These are phyloP conservation scores for Vespertilio murinus DNA, from an alignment of 2,797 vertebrate species.

Conservation along the genomic window DNA sequence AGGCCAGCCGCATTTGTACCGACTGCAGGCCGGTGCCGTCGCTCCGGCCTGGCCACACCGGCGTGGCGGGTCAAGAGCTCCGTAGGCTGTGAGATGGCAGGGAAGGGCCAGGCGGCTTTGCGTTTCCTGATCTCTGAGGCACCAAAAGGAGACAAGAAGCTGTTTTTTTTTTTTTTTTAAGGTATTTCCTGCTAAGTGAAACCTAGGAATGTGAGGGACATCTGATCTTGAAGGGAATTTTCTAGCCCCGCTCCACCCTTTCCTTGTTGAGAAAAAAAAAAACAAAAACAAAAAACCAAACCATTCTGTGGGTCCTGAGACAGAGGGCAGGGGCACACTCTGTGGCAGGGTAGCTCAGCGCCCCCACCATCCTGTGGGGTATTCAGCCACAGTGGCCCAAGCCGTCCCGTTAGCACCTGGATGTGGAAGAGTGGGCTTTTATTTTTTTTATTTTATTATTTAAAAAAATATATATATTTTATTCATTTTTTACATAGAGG, in stretches of 20 bases:
- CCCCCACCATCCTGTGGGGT: background rate
- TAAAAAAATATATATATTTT: too few species aligned
- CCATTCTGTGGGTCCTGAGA: background rate
- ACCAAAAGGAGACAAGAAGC: background rate
- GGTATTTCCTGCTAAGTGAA: constrained; percentile 40
- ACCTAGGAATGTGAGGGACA: background rate
- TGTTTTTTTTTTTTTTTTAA: background rate
- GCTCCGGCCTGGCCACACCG: background rate
- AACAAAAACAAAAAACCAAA: too few species aligned
- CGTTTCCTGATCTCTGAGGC: background rate
- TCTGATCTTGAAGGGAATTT: background rate
- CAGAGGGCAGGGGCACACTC: too few species aligned
- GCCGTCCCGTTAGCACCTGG: background rate
- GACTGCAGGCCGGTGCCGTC: background rate
- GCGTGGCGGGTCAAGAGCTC: background rate
- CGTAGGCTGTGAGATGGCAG: background rate
- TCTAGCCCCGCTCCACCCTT: background rate
- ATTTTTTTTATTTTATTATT: too few species aligned
- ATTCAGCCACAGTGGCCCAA: background rate
- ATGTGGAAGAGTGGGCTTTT: background rate
- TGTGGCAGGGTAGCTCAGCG: background rate
- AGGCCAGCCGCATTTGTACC: background rate
- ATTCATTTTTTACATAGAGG: too few species aligned
- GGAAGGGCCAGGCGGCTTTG: background rate
- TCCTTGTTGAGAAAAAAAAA: background rate